phyloP scores from a whole-genome alignment of 1,140 invertebrate species.

The Drosophila nebulosa region DNA sequence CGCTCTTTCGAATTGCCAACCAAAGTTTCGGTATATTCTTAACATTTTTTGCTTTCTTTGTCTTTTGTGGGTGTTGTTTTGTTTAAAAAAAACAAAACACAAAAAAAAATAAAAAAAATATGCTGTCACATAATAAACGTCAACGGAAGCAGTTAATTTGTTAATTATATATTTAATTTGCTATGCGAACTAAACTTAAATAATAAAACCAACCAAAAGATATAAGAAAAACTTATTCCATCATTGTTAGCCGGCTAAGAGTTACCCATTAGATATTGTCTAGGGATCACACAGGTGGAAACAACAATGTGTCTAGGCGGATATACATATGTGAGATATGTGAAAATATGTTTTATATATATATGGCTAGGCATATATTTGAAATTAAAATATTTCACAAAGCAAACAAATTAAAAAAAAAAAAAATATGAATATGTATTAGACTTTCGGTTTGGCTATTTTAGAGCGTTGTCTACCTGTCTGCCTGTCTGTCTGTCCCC shows the following conservation, averaged over 20 bases:
- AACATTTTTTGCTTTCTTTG: constrained; percentile 17
- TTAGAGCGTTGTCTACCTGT: constrained; percentile 14
- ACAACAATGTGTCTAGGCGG: not conserved
- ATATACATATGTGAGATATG: constrained; percentile 6
- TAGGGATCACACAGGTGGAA: no score
- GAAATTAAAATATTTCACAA: not conserved
- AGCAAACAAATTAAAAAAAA: constrained; percentile 7
- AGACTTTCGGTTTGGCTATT: constrained; percentile 31
- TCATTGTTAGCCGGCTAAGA: not conserved
- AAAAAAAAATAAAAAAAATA: constrained; percentile 28
- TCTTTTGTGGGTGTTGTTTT: constrained; percentile 25
- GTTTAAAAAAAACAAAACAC: constrained; percentile 27
- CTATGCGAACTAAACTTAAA: constrained; percentile 47
- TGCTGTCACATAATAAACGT: constrained; percentile 62
- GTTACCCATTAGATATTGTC: not conserved
- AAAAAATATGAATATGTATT: constrained; percentile 60
- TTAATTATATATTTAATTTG: constrained; percentile 74
- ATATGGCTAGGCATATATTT: constrained; percentile 24
- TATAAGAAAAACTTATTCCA: constrained; percentile 4
- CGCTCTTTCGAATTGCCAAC: no score
- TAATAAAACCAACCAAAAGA: constrained; percentile 27
- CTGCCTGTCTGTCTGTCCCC: not conserved
- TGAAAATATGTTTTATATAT: not conserved
- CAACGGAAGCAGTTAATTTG: constrained; percentile 75
- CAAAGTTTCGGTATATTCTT: no score